Evolutionary conservation across 2,888 invertebrate genomes (phyloP).

Genomic region (Fragum whitleyi): DNA sequence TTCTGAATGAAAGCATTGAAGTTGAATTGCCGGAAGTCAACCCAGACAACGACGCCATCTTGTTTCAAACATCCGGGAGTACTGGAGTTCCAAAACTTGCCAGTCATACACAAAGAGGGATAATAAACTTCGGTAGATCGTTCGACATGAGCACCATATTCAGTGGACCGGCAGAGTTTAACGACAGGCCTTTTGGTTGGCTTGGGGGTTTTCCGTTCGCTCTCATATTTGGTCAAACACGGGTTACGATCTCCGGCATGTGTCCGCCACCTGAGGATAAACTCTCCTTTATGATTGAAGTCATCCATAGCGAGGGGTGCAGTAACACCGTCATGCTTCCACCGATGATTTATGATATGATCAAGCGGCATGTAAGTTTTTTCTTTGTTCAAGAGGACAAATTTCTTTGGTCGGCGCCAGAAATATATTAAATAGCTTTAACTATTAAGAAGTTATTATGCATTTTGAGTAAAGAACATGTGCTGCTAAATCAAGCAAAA

Average conservation of each 20-base stretch:
- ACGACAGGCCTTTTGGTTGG: conserved; percentile 46
- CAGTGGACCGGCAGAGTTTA: not conserved
- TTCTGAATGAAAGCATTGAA: not conserved
- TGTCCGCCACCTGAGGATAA: conserved; percentile 21
- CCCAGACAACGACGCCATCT: conserved; percentile 14
- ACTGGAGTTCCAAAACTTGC: conserved; percentile 48
- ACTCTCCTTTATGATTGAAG: conserved; percentile 17
- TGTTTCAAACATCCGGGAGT: conserved; percentile 52
- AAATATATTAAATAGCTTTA: too few species aligned
- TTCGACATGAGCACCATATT: not conserved
- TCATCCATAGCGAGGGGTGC: conserved; percentile 24
- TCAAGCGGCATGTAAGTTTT: not conserved
- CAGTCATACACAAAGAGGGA: conserved; percentile 17
- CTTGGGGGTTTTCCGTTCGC: conserved; percentile 36
- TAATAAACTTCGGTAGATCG: not conserved
- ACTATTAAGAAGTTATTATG: too few species aligned
- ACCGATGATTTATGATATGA: conserved; percentile 5
- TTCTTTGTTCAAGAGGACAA: too few species aligned
- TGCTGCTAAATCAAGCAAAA: too few species aligned
- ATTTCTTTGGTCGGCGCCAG: too few species aligned
- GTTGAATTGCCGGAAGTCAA: conserved; percentile 11
- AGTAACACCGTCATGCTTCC: not conserved
- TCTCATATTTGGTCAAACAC: conserved; percentile 28
- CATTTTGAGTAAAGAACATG: too few species aligned
- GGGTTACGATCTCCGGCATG: conserved; percentile 29